Conservation (phyloP, 2,888 invertebrate species). For the Stramonita haemastoma region DNA sequence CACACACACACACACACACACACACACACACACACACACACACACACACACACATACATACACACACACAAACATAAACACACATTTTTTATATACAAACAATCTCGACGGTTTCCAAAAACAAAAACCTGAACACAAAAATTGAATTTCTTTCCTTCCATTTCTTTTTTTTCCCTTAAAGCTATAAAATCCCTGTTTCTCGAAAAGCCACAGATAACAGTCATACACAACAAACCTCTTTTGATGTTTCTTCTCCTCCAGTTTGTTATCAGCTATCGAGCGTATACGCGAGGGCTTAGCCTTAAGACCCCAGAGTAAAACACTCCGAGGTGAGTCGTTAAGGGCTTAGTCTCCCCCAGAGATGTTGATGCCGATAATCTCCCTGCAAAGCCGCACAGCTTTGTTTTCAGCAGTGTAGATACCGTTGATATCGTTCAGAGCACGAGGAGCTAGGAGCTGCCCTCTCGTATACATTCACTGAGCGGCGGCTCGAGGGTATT, state of each 20-base stretch:
- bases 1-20: slow-evolving; percentile 33
- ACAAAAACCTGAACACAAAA: background rate
- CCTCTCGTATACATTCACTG: too few relatives aligned
- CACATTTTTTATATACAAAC: too few relatives aligned
- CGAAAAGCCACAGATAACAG: background rate
- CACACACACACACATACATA: background rate
- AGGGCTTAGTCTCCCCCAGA: background rate
- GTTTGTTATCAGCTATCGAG: background rate
- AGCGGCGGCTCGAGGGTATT: too few relatives aligned
- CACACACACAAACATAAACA: background rate
- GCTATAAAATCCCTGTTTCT: background rate
- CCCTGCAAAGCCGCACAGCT: background rate
- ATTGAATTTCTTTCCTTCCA: background rate
- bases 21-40: slow-evolving; percentile 32
- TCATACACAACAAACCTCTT: background rate
- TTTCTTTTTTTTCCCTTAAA: background rate
- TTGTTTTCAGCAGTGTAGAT: slow-evolving; percentile 9
- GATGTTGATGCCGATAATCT: background rate
- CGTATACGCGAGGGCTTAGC: background rate
- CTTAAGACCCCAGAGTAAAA: background rate
- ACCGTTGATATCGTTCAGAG: background rate
- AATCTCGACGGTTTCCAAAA: background rate
- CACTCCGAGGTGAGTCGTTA: background rate
- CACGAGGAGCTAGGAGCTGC: too few relatives aligned
- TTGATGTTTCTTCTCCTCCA: background rate